phyloP scores from a whole-genome alignment of 2,888 invertebrate genomes.

The Acrocyrtus sp. region DNA sequence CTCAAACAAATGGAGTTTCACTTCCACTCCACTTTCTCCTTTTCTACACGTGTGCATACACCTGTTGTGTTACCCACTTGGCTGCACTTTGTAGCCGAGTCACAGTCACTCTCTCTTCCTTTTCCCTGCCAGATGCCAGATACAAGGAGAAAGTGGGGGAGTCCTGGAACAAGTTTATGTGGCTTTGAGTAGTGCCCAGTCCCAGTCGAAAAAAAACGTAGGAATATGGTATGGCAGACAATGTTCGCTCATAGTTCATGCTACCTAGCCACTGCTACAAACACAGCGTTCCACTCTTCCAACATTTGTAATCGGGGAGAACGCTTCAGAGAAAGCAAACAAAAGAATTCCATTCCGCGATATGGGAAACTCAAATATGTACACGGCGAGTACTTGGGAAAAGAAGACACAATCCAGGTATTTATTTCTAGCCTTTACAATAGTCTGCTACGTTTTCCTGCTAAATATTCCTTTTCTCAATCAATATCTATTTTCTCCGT shows the following conservation, averaged over 20 bases:
- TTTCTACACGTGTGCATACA: constrained; percentile 40
- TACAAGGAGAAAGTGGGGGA: no score
- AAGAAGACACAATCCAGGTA: not conserved
- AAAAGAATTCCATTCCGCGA: not conserved
- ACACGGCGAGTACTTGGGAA: no score
- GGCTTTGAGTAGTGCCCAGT: no score
- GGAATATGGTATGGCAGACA: not conserved
- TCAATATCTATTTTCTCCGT: constrained; percentile 5
- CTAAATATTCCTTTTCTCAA: not conserved
- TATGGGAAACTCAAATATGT: not conserved
- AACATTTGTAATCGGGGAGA: not conserved
- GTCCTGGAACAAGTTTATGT: no score
- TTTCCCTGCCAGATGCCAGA: no score
- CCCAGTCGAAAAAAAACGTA: not conserved
- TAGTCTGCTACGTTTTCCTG: not conserved
- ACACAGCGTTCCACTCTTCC: not conserved
- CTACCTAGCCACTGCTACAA: no score
- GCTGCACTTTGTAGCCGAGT: constrained; percentile 2
- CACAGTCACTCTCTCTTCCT: not conserved
- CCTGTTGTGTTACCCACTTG: constrained; percentile 46
- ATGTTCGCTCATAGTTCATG: no score
- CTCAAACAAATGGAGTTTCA: not conserved
- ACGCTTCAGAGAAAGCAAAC: not conserved
- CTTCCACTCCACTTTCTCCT: not conserved
- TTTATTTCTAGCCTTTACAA: not conserved